Evolutionary conservation across 1,140 invertebrate species (phyloP).

Genomic region (Choristoneura fumiferana): DNA sequence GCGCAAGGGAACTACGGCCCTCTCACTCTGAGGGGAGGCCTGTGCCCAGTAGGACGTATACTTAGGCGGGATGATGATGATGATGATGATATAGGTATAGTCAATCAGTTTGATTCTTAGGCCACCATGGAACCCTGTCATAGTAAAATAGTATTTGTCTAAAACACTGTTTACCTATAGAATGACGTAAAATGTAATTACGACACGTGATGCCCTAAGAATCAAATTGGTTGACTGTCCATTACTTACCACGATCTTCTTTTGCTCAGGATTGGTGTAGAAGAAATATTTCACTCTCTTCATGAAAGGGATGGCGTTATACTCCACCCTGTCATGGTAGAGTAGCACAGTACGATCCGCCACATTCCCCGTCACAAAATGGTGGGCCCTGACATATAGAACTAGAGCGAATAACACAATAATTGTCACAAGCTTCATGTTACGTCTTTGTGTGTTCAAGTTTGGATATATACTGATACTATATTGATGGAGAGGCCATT

Average conservation of each 20-base stretch:
- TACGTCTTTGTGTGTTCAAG: background rate
- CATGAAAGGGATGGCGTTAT: conserved; percentile 61
- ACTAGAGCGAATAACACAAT: conserved; percentile 1
- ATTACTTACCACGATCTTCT: conserved; percentile 47
- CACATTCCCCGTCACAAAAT: conserved; percentile 54
- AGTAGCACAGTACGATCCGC: conserved; percentile 40
- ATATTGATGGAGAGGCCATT: background rate
- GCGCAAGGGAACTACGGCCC: no score
- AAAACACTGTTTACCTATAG: no score
- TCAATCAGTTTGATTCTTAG: no score
- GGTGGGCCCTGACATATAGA: conserved; percentile 25
- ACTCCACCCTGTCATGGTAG: conserved; percentile 41
- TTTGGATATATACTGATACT: background rate
- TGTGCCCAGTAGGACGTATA: no score
- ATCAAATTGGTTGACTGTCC: no score
- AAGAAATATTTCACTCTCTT: conserved; percentile 62
- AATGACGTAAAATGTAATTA: no score
- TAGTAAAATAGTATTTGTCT: no score
- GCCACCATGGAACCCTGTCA: no score
- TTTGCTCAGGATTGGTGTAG: conserved; percentile 41
- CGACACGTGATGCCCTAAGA: no score
- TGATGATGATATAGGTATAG: no score
- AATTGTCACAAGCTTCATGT: background rate
- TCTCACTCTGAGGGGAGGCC: no score
- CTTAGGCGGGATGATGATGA: no score